Conservation (phyloP, 2,888 invertebrate species). For the Lacanobia oleracea region DNA sequence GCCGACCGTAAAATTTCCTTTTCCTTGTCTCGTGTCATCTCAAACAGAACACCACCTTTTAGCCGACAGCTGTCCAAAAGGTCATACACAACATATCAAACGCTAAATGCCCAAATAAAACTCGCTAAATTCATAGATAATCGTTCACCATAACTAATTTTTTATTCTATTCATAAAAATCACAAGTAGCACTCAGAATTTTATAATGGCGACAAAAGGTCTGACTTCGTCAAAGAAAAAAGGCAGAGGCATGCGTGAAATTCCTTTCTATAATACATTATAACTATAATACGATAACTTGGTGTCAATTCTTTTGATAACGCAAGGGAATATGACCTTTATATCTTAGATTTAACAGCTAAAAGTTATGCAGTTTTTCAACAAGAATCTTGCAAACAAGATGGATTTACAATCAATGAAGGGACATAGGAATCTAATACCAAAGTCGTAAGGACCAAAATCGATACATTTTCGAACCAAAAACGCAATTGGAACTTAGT, state of each 20-base stretch:
- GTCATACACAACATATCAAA: conserved; percentile 59
- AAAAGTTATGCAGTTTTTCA: conserved; percentile 16
- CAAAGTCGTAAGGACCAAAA: conserved; percentile 45
- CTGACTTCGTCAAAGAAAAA: conserved; percentile 76
- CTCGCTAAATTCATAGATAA: conserved; percentile 73
- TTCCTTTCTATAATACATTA: conserved; percentile 80
- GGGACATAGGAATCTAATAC: conserved; percentile 15
- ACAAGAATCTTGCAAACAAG: background rate
- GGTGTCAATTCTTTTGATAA: conserved; percentile 71
- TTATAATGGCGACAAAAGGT: conserved; percentile 77
- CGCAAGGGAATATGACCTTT: conserved; percentile 58
- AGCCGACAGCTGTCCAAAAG: conserved; percentile 67
- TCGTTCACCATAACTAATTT: conserved; percentile 85
- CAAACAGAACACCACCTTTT: conserved; percentile 48
- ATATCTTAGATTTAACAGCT: background rate
- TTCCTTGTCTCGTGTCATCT: conserved; percentile 52
- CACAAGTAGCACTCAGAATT: conserved; percentile 80
- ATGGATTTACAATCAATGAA: conserved; percentile 6
- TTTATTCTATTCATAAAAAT: conserved; percentile 74
- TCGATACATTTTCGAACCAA: conserved; percentile 17
- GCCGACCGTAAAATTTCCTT: conserved; percentile 15
- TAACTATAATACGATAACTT: conserved; percentile 83
- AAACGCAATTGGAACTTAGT: conserved; percentile 40
- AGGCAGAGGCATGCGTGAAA: conserved; percentile 85
- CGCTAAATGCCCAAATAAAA: conserved; percentile 73